Evolutionary conservation across 2,797 vertebrate species (phyloP).

Genomic region (Chaunax sp.): DNA sequence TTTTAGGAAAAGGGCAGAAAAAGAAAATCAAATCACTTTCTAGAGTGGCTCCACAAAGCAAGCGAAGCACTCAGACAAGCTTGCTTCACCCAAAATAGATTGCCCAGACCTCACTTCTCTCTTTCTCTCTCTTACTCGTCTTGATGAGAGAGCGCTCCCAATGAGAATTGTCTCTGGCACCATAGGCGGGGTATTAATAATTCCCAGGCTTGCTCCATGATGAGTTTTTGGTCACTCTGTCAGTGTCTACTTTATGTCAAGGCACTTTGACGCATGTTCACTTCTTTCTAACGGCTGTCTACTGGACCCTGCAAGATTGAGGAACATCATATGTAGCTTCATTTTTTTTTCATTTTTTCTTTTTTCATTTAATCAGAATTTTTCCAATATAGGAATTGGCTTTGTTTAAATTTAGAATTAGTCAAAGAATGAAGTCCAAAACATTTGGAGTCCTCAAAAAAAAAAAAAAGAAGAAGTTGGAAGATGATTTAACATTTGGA

Average conservation of each 20-base stretch:
- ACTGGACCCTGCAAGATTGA: neutral
- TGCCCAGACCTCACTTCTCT: slow-evolving; percentile 45
- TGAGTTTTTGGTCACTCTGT: slow-evolving; percentile 56
- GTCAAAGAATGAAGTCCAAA: neutral
- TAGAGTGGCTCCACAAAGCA: slow-evolving; percentile 54
- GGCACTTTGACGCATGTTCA: slow-evolving; percentile 10
- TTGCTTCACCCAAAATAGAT: slow-evolving; percentile 71
- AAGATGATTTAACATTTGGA: neutral
- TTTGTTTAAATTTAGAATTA: neutral
- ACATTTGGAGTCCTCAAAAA: too few relatives aligned
- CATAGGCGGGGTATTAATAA: slow-evolving; percentile 60
- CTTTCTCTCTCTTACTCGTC: slow-evolving; percentile 9
- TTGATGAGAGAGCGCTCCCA: slow-evolving; percentile 57
- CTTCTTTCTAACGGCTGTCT: slow-evolving; percentile 7
- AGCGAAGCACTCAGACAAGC: slow-evolving; percentile 58
- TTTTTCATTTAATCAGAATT: neutral
- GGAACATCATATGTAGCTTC: neutral
- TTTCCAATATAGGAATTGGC: too few relatives aligned
- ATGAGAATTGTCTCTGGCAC: slow-evolving; percentile 57
- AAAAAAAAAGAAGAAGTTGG: too few relatives aligned
- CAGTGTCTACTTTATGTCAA: slow-evolving; percentile 21
- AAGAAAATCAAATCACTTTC: slow-evolving; percentile 69
- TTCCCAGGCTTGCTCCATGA: slow-evolving; percentile 47
- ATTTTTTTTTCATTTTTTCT: slow-evolving; percentile 6
- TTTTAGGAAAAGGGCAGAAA: slow-evolving; percentile 41